phyloP scores from a whole-genome alignment of 2,888 invertebrate genomes.

The Lepeophtheirus nordmannii region DNA sequence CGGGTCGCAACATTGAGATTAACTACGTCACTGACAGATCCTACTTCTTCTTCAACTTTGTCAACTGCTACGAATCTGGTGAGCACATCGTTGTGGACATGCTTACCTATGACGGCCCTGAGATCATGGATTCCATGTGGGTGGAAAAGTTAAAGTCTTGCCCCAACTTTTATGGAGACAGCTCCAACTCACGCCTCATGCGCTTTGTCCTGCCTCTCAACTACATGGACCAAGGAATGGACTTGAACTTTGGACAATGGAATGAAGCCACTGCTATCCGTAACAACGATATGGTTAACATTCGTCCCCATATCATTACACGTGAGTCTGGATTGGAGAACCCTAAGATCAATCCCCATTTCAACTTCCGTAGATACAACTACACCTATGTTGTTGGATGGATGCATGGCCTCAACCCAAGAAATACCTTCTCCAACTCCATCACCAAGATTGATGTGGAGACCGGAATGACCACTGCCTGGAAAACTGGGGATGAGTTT shows the following conservation, averaged over 20 bases:
- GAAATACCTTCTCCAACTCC: slow-evolving; percentile 13
- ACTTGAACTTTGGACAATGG: background rate
- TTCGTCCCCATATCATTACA: background rate
- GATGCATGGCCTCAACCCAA: slow-evolving; percentile 8
- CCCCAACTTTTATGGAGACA: slow-evolving; percentile 23
- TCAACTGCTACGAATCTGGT: slow-evolving; percentile 39
- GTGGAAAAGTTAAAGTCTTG: slow-evolving; percentile 30
- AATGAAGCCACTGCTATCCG: background rate
- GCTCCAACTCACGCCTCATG: slow-evolving; percentile 30
- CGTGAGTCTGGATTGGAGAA: slow-evolving; percentile 4
- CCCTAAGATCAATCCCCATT: slow-evolving; percentile 4
- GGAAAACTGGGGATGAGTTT: slow-evolving; percentile 14
- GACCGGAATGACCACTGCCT: background rate
- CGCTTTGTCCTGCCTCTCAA: slow-evolving; percentile 36
- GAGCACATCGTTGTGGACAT: slow-evolving; percentile 31
- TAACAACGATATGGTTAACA: background rate
- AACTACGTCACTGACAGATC: slow-evolving; percentile 35
- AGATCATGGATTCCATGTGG: slow-evolving; percentile 33
- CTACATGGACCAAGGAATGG: slow-evolving; percentile 27
- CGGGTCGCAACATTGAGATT: slow-evolving; percentile 33
- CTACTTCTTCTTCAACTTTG: slow-evolving; percentile 41
- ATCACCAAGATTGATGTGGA: slow-evolving; percentile 15
- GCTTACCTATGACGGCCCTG: slow-evolving; percentile 33
- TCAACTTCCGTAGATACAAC: background rate
- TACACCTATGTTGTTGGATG: slow-evolving; percentile 16